These are phyloP conservation scores for Acipenser oxyrinchus DNA, from an alignment of 2,797 vertebrate species.

Conservation along the genomic window DNA sequence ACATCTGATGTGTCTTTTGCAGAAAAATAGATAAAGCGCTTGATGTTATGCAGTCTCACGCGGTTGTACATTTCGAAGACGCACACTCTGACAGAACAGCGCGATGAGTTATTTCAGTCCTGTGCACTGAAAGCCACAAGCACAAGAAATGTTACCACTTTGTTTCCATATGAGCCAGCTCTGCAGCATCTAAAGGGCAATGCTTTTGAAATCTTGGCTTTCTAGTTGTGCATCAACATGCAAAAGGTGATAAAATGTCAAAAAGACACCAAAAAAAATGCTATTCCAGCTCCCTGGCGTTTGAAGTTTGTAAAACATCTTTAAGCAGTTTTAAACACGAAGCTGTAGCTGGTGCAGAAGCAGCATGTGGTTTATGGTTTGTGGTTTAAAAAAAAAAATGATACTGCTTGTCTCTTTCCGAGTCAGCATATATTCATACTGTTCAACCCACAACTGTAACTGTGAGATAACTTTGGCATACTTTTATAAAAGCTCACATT, in stretches of 20 bases:
- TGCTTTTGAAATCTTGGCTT: slow-evolving; percentile 21
- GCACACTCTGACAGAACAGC: slow-evolving; percentile 34
- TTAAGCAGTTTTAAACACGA: slow-evolving; percentile 37
- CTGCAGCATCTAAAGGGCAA: slow-evolving; percentile 30
- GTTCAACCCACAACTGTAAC: slow-evolving; percentile 52
- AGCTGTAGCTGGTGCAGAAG: slow-evolving; percentile 33
- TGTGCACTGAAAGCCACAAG: slow-evolving; percentile 46
- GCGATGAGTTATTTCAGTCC: slow-evolving; percentile 48
- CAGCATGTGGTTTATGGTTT: slow-evolving; percentile 69
- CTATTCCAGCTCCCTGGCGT: slow-evolving; percentile 25
- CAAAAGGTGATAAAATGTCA: slow-evolving; percentile 21
- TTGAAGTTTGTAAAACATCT: slow-evolving; percentile 24
- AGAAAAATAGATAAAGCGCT: slow-evolving; percentile 21
- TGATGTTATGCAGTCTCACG: slow-evolving; percentile 44
- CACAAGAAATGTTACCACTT: slow-evolving; percentile 41
- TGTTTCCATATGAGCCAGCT: slow-evolving; percentile 48
- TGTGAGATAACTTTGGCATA: slow-evolving; percentile 44
- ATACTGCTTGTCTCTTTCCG: slow-evolving; percentile 58
- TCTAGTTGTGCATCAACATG: slow-evolving; percentile 28
- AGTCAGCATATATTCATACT: slow-evolving; percentile 56
- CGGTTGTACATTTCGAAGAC: slow-evolving; percentile 39
- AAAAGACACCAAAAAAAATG: slow-evolving; percentile 20
- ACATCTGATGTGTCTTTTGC: background rate
- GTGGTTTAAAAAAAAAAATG: slow-evolving; percentile 42
- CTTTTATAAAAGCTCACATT: slow-evolving; percentile 18